A percentile compares a stretch with the other conserved stretches of the same genome.
Conservation (phyloP, 2,797 vertebrate species). For the Cuculus canorus region DNA sequence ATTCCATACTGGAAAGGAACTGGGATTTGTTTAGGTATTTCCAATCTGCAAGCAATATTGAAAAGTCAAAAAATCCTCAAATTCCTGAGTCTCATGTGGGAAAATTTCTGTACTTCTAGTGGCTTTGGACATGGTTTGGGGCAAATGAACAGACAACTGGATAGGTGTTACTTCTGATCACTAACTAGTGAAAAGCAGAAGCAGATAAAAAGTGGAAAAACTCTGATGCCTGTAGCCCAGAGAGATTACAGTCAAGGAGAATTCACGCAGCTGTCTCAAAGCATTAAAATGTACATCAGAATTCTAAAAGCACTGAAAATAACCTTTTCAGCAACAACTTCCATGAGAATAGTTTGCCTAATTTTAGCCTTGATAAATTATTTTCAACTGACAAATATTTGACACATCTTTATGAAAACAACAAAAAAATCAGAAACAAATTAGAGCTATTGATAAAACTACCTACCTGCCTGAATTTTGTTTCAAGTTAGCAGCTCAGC, state of each 20-base stretch:
- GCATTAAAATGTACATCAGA: not conserved
- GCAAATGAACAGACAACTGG: not conserved
- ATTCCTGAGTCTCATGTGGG: not conserved
- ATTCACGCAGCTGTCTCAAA: not conserved
- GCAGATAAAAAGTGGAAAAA: not conserved
- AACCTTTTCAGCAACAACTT: not conserved
- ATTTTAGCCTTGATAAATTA: not conserved
- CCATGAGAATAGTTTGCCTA: not conserved
- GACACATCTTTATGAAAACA: not conserved
- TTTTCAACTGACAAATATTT: not conserved
- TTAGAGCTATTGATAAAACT: not conserved
- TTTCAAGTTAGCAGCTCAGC: not conserved
- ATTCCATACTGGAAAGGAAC: fast-evolving
- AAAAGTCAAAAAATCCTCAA: not conserved
- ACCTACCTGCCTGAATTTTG: not conserved
- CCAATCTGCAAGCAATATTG: not conserved
- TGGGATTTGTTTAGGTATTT: not conserved
- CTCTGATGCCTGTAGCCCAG: not conserved
- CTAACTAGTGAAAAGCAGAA: not conserved
- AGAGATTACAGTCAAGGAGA: not conserved
- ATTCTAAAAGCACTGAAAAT: not conserved
- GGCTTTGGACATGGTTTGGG: not conserved
- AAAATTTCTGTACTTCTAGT: not conserved
- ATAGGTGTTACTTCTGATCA: not conserved
- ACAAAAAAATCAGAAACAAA: not conserved